A percentile compares a stretch with the other conserved stretches of the same genome.
These are phyloP conservation scores for Lumbricus terrestris DNA, from an alignment of 2,888 invertebrate species.

Conservation along the genomic window DNA sequence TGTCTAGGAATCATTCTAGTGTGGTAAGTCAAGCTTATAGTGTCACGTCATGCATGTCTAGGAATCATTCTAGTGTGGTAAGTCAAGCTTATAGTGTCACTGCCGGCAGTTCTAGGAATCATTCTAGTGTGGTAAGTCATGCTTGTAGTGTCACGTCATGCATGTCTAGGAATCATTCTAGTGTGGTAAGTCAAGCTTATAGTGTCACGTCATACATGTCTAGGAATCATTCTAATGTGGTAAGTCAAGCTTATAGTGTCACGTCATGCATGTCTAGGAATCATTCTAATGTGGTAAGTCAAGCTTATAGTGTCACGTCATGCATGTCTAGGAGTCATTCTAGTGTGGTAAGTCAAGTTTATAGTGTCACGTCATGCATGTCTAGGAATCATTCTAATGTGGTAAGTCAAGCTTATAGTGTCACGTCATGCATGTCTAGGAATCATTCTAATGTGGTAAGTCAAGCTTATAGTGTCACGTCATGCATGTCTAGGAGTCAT, in stretches of 20 bases:
- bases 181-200: constrained; percentile 39
- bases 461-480: constrained; percentile 36
- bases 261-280: too few relatives aligned
- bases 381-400: constrained; percentile 35
- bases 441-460: too few relatives aligned
- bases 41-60: constrained; percentile 36
- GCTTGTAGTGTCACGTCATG: too few relatives aligned
- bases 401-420: constrained; percentile 34
- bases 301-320: too few relatives aligned
- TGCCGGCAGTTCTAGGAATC: too few relatives aligned
- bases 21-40: too few relatives aligned
- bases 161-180: constrained; percentile 35
- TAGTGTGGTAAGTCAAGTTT: constrained; percentile 40
- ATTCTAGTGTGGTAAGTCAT: too few relatives aligned
- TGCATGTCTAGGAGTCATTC: constrained; percentile 33
- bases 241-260: constrained; percentile 27
- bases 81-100: constrained; percentile 19
- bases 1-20: too few relatives aligned
- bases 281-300: too few relatives aligned
- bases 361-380: constrained; percentile 35
- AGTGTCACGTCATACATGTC: constrained; percentile 35
- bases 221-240: constrained; percentile 38
- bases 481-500: constrained; percentile 35
- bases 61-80: constrained; percentile 38
- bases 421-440: too few relatives aligned